Conservation (phyloP, 2,888 invertebrate species). For the Ormyrus pomaceus region DNA sequence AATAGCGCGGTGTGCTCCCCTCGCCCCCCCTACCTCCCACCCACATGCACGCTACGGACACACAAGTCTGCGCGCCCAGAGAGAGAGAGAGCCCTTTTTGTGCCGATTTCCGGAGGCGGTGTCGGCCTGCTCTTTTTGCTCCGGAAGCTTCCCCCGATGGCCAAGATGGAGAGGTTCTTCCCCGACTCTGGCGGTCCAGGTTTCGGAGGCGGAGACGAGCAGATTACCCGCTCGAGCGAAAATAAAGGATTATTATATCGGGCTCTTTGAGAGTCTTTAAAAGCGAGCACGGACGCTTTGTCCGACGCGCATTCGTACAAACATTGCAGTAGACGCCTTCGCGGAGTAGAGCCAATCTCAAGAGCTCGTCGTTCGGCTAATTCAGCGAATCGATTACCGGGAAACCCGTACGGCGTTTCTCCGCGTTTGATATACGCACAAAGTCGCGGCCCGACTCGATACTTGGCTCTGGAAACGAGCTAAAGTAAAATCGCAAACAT, state of each 20-base stretch:
- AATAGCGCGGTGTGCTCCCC: constrained; percentile 33
- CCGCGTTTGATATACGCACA: not conserved
- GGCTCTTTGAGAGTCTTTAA: too few species aligned
- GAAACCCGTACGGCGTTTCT: not conserved
- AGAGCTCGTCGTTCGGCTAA: not conserved
- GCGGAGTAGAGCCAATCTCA: too few species aligned
- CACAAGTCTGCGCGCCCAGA: too few species aligned
- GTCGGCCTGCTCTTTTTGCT: not conserved
- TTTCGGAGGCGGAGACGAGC: too few species aligned
- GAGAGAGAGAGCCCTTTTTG: not conserved
- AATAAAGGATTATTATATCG: too few species aligned
- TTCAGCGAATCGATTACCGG: not conserved
- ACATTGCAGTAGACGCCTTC: too few species aligned
- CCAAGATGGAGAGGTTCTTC: too few species aligned
- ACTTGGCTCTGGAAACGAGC: not conserved
- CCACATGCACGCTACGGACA: constrained; percentile 2
- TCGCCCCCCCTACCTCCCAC: not conserved
- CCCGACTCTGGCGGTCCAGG: too few species aligned
- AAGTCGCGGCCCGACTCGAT: not conserved
- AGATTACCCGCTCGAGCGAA: too few species aligned
- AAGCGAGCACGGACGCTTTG: too few species aligned
- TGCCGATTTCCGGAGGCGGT: constrained; percentile 42
- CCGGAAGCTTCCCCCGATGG: not conserved
- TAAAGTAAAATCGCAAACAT: not conserved
- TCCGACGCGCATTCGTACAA: too few species aligned